Conservation (phyloP, 2,113 vertebrate genomes). For the Psophia crepitans region DNA sequence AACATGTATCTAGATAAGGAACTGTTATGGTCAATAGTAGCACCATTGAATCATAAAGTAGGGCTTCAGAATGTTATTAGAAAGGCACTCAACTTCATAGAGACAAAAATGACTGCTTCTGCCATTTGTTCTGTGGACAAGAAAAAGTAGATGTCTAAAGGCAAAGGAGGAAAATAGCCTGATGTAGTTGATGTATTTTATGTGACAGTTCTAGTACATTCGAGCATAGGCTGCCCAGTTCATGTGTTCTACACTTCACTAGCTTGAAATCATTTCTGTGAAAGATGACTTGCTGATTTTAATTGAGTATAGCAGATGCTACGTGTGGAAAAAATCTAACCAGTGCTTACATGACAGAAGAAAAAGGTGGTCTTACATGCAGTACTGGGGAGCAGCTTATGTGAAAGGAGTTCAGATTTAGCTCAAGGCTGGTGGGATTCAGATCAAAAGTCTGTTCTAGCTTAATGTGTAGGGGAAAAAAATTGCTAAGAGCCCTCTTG, state of each 20-base stretch:
- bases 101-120: slow-evolving; percentile 10
- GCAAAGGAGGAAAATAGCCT: slow-evolving; percentile 46
- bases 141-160: slow-evolving; percentile 48
- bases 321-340: slow-evolving; percentile 55
- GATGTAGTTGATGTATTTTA: slow-evolving; percentile 56
- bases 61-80: not conserved
- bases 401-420: not conserved
- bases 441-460: not conserved
- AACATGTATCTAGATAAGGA: not conserved
- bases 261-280: slow-evolving; percentile 69
- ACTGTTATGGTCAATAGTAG: not conserved
- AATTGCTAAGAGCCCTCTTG: not conserved
- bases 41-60: not conserved
- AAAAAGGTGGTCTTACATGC: slow-evolving; percentile 31
- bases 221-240: slow-evolving; percentile 52
- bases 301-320: slow-evolving; percentile 54
- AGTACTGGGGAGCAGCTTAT: not conserved
- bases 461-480: not conserved
- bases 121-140: slow-evolving; percentile 5
- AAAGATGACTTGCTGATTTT: slow-evolving; percentile 66
- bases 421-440: not conserved
- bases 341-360: slow-evolving; percentile 48
- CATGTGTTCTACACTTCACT: slow-evolving; percentile 64
- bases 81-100: not conserved
- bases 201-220: slow-evolving; percentile 63